These are phyloP conservation scores for Stercorarius parasiticus DNA, from an alignment of 2,113 vertebrate genomes.

Conservation along the genomic window DNA sequence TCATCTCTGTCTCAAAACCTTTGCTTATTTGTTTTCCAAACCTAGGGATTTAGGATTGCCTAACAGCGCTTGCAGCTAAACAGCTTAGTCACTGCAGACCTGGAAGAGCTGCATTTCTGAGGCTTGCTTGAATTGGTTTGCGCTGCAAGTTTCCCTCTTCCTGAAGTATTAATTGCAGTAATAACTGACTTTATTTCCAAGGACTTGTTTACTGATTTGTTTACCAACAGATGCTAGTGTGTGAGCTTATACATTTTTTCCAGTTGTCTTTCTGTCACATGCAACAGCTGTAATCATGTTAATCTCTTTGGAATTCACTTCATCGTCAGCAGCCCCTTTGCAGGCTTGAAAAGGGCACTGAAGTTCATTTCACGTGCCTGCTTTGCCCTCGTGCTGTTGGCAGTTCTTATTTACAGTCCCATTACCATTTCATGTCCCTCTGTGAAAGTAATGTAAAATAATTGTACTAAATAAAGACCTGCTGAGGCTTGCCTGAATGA, in stretches of 20 bases:
- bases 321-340: background rate
- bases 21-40: background rate
- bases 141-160: background rate
- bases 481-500: background rate
- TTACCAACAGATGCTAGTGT: background rate
- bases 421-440: background rate
- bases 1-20: background rate
- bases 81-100: conserved; percentile 53
- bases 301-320: conserved; percentile 14
- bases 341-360: background rate
- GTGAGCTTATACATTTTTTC: background rate
- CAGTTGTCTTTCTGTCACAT: background rate
- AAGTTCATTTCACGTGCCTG: background rate
- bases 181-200: background rate
- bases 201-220: background rate
- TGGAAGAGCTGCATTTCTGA: conserved; percentile 42
- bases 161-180: background rate
- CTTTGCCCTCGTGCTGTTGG: background rate
- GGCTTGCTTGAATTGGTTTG: background rate
- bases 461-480: conserved; percentile 17
- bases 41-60: conserved; percentile 3
- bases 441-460: background rate
- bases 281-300: background rate
- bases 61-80: background rate
- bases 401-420: background rate